phyloP scores from a whole-genome alignment of 92 coral and sea anemone species.

The Diadumene lineata region DNA sequence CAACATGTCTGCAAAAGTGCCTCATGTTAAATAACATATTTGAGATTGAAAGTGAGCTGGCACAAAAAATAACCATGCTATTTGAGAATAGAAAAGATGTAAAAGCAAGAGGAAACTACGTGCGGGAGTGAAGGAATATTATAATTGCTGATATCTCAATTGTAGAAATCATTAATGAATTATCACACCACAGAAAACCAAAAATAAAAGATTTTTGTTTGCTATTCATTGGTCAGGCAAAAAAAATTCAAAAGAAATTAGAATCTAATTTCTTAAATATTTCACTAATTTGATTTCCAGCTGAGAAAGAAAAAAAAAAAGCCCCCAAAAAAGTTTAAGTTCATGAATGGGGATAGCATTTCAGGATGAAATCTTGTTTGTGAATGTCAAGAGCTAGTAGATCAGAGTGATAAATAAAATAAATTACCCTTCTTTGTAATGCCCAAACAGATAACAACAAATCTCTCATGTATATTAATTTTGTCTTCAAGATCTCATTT shows the following conservation, averaged over 20 bases:
- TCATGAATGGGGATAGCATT: not conserved
- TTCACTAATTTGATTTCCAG: conserved; percentile 1
- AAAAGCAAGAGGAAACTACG: not conserved
- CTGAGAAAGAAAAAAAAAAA: not conserved
- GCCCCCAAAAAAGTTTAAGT: not conserved
- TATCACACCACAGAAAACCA: not conserved
- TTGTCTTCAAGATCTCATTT: not conserved
- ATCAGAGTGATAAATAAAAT: conserved; percentile 4
- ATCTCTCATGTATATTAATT: not conserved
- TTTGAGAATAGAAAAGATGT: too few species aligned
- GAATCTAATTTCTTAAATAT: conserved; percentile 2
- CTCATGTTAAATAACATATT: too few species aligned
- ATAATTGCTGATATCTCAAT: conserved; percentile 4
- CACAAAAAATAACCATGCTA: too few species aligned
- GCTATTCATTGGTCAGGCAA: not conserved
- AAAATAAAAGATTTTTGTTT: not conserved
- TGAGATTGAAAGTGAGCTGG: too few species aligned
- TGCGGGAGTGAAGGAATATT: not conserved
- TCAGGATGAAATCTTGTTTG: not conserved
- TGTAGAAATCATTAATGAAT: not conserved
- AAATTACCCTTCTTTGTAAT: not conserved
- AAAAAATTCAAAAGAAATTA: not conserved
- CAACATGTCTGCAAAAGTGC: conserved; percentile 13
- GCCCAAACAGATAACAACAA: not conserved
- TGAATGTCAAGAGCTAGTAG: conserved; percentile 12